phyloP scores from a whole-genome alignment of 2,113 vertebrate species.

The Menura novaehollandiae region DNA sequence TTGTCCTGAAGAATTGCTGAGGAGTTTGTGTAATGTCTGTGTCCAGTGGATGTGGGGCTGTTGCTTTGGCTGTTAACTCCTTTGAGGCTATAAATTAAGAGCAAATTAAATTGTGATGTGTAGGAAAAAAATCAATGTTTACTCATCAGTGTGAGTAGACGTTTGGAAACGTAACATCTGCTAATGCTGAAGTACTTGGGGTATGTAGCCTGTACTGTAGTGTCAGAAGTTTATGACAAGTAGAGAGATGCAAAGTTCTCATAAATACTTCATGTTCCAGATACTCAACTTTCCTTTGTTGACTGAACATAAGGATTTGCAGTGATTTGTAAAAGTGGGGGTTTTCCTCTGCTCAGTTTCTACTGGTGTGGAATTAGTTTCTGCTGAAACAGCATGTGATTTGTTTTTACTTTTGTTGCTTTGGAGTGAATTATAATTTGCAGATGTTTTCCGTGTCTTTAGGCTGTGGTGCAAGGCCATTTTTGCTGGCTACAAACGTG shows the following conservation, averaged over 20 bases:
- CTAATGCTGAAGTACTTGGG: not conserved
- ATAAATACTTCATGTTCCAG: not conserved
- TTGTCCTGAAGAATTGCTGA: not conserved
- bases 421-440: not conserved
- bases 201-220: not conserved
- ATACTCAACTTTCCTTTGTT: not conserved
- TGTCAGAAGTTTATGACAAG: not conserved
- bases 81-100: not conserved
- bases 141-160: not conserved
- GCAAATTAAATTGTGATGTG: not conserved
- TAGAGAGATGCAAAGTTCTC: not conserved
- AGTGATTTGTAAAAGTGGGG: not conserved
- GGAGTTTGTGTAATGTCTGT: not conserved
- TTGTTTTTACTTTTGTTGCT: not conserved
- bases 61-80: not conserved
- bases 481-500: slow-evolving; percentile 96
- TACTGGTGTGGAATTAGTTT: not conserved
- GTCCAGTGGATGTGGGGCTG: accelerated
- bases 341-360: not conserved
- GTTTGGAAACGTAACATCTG: not conserved
- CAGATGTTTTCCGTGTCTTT: not conserved
- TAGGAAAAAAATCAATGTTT: not conserved
- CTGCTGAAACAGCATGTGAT: not conserved
- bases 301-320: accelerated
- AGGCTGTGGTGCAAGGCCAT: slow-evolving; percentile 97